Evolutionary conservation across 1,140 invertebrate species (phyloP).

Genomic region (Drosophila lacertosa): DNA sequence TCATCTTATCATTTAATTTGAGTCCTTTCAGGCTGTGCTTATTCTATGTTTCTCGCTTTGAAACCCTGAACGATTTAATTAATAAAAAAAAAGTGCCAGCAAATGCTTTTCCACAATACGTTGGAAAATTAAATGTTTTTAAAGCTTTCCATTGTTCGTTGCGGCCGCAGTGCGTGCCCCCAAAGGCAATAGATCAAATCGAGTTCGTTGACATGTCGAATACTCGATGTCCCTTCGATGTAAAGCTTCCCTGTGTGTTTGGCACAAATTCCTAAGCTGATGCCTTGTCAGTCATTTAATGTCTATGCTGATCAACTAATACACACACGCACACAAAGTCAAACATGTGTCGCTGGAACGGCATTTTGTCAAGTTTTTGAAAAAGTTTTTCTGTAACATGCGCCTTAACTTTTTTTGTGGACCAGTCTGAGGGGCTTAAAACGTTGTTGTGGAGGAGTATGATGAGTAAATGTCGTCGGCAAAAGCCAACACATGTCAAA

Average conservation of each 20-base stretch:
- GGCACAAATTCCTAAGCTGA: slow-evolving; percentile 48
- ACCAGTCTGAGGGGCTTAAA: slow-evolving; percentile 16
- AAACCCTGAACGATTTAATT: background rate
- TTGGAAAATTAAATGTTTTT: slow-evolving; percentile 2
- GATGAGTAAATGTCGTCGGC: slow-evolving; percentile 68
- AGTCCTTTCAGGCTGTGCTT: no score
- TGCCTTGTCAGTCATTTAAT: slow-evolving; percentile 74
- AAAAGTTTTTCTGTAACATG: slow-evolving; percentile 63
- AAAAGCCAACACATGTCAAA: slow-evolving; percentile 79
- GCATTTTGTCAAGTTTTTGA: slow-evolving; percentile 76
- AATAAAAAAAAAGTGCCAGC: background rate
- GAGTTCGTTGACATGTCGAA: slow-evolving; percentile 26
- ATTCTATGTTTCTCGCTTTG: background rate
- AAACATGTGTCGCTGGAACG: slow-evolving; percentile 35
- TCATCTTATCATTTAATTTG: no score
- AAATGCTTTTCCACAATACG: background rate
- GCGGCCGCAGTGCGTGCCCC: background rate
- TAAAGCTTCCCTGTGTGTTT: slow-evolving; percentile 14
- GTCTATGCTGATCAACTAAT: slow-evolving; percentile 62
- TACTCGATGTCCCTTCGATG: slow-evolving; percentile 1
- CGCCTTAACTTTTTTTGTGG: slow-evolving; percentile 46
- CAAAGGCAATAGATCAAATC: slow-evolving; percentile 31
- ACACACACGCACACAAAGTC: slow-evolving; percentile 3
- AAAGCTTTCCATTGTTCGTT: background rate
- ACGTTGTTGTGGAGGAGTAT: slow-evolving; percentile 54